Conservation (phyloP, 2,113 vertebrate species). For the Andinoacara biseriatus region DNA sequence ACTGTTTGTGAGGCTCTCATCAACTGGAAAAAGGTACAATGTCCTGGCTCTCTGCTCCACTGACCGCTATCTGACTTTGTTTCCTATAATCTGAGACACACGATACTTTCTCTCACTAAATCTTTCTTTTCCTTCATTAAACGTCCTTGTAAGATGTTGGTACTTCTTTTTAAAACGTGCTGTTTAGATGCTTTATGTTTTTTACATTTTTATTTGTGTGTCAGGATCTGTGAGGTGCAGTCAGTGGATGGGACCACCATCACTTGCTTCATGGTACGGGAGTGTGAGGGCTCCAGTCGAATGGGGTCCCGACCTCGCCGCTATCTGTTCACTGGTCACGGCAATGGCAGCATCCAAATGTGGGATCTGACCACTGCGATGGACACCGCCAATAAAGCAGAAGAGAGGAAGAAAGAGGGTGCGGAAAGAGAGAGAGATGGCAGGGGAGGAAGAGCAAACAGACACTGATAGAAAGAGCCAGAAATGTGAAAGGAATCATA, state of each 20-base stretch:
- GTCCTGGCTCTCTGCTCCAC: not conserved
- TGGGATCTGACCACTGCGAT: conserved; percentile 98
- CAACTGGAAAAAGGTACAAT: conserved; percentile 92
- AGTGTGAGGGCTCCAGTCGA: conserved; percentile 96
- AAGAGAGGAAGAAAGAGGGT: conserved; percentile 86
- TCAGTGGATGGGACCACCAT: conserved; percentile 96
- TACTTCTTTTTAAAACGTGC: not conserved
- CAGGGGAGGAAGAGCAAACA: not conserved
- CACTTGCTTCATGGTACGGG: conserved; percentile 91
- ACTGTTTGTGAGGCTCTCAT: conserved; percentile 95
- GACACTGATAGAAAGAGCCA: not conserved
- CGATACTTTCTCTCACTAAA: not conserved
- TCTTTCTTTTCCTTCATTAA: not conserved
- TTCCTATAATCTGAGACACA: not conserved
- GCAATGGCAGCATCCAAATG: conserved; percentile 98
- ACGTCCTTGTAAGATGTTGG: not conserved
- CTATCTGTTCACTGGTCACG: conserved; percentile 96
- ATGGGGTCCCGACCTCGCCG: conserved; percentile 96
- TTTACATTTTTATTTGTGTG: not conserved
- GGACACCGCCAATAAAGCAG: conserved; percentile 92
- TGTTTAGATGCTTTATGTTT: not conserved
- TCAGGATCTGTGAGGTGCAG: conserved; percentile 96
- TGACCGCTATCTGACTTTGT: conserved; percentile 1
- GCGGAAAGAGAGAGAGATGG: conserved; percentile 14
- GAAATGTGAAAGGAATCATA: not conserved